Evolutionary conservation across 2,797 vertebrate species (phyloP), one percentile per base, ranked within the genome.

Genomic region (Echeneis naucrates): DNA sequence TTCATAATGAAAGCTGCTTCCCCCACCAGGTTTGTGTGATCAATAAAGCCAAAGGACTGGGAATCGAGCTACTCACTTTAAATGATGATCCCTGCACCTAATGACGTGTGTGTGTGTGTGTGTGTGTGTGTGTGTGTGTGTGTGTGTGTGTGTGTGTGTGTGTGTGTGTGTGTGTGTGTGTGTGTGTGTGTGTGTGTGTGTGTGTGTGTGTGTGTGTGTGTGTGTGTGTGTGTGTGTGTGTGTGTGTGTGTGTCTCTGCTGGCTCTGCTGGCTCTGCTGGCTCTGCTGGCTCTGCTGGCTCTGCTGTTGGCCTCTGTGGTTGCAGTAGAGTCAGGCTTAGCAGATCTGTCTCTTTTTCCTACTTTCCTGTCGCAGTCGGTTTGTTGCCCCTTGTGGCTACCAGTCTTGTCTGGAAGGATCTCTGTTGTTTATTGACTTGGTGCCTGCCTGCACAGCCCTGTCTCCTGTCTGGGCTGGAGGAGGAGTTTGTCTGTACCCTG

Each of bases 381-480:
- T 64, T 53, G 37, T 69, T 74, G 61, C 73, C 70, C 68, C 72
- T 54, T 11, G 37, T 69, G 62, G 68, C 54, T 72, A 68, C 75
- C 74, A 50, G 56, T 77, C 44, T 51, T 33, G 62, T 85, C 76
- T 87, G 74, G 65, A 79, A 65, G 75, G 66, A 80, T 84, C 48
- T 75, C 24, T 64, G 80, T 83, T 88, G 84, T 90, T 90, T 88
- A 83, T 86, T 68, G 78, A 85, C 83, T 87, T 13, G 69, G 80
- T 85, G 82, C 72, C 79, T 72, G 84, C 72, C 55, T 74, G 66
- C 65, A 26, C 35, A 48, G 79, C 65, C 66, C 68, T 58, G 80
- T 77, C 80, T 87, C 75, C 56, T 56, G 76, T 84, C 82, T 81
- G 72, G 58, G 40, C 71, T 55, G 62, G 51, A 58, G 38, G 71